Base-by-base conservation (phyloP, 2,797 vertebrate genomes). In the Cirrhinus mrigala region DNA sequence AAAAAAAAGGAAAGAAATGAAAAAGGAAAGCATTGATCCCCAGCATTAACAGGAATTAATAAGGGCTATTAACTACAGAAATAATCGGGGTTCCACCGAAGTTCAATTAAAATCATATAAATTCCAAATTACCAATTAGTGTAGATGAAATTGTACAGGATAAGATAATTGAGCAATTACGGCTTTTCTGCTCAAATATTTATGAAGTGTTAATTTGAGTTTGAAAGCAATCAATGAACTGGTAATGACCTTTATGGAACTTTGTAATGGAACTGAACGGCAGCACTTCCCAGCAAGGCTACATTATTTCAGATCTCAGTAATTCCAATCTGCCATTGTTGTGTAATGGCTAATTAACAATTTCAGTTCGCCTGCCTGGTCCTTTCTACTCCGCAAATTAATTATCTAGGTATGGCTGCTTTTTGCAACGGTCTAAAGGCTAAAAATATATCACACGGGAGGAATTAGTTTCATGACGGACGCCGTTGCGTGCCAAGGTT, bases 91-190 rank as follows among this genome's bases (percentile, higher is more conserved):
- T 93, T 92, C 92, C 89, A 69, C 88, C 66, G 89, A 86, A 84
- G 89, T 93, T 94, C 91, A 94, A 94, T 95, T 92, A 93, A 94
- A 93, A 87, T 91, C 92, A 90, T 92, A 95, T 94, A 93, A 91
- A 95, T 94, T 94, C 93, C 89, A 92, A 94, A 95, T 93, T 92
- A 90, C 85, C 92, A 92, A 93, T 94, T 94, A 94, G 90, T 85
- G 88, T 89, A 89, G 88, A 88, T 92, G 91, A 92, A 94, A 92
- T 92, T 40, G 81, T 91, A 91, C 90, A 92, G 83, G 88, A 93
- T 93, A 94, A 92, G 91, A 93, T 91, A 92, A 94, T 92, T 89
- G 91, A 92, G 90, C 91, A 91, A 93, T 93, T 94, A 91, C 79
- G 79, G 87, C 89, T 92, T 90, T 92, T 91, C 88, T 85, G 76